Conservation (phyloP, 2,797 vertebrate species). For the Onychomys arenicola region DNA sequence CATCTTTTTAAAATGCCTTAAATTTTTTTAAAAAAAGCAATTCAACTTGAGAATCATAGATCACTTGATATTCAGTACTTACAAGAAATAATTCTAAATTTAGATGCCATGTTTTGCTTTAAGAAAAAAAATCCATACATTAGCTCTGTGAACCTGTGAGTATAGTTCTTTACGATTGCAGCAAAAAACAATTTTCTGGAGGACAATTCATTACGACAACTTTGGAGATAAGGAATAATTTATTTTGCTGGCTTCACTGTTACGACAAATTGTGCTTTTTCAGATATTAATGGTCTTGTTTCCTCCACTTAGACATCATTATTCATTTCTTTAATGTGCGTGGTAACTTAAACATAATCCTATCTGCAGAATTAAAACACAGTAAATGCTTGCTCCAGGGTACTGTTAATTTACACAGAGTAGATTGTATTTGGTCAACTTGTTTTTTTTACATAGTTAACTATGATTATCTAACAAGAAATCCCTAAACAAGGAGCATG, state of each 20-base stretch:
- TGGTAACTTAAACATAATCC: conserved; percentile 87
- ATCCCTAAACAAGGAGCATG: conserved; percentile 76
- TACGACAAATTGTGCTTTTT: conserved; percentile 87
- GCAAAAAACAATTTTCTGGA: conserved; percentile 86
- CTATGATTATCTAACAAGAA: conserved; percentile 83
- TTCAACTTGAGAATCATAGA: conserved; percentile 69
- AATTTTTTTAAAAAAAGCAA: conserved; percentile 35
- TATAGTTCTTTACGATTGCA: conserved; percentile 81
- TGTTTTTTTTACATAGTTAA: conserved; percentile 84
- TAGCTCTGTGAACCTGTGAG: conserved; percentile 70
- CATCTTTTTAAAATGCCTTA: not conserved
- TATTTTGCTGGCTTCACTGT: conserved; percentile 87
- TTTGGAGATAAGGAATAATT: conserved; percentile 88
- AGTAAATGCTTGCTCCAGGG: conserved; percentile 85
- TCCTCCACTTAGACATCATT: conserved; percentile 87
- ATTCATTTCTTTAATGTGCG: conserved; percentile 88
- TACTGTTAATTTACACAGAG: conserved; percentile 82
- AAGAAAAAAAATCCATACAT: conserved; percentile 75
- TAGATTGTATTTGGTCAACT: conserved; percentile 78
- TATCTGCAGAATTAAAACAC: conserved; percentile 82
- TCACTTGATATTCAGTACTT: conserved; percentile 50
- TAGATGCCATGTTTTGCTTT: conserved; percentile 73
- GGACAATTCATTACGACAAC: conserved; percentile 85
- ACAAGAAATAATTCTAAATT: conserved; percentile 77
- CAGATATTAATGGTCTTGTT: conserved; percentile 87